A percentile compares a stretch with the other conserved stretches of the same genome.
Evolutionary conservation across 1,140 invertebrate species (phyloP).

Genomic region (Bilobella aurantiaca): DNA sequence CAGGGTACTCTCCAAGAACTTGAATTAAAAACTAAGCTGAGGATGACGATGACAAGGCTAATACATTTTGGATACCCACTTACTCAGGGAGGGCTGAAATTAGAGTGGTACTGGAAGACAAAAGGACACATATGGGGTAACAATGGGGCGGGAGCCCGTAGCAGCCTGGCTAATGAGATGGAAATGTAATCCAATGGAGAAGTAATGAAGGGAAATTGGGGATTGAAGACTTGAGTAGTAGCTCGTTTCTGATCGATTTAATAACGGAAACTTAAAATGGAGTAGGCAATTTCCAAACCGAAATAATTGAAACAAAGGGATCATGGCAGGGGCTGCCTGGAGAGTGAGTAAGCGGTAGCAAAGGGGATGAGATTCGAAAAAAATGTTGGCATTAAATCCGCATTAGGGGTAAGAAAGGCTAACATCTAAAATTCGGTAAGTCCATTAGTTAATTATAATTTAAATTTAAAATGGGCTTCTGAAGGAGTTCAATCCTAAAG

Average conservation of each 20-base stretch:
- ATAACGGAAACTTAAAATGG: not conserved
- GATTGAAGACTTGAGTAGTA: too few species aligned
- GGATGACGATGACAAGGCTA: not conserved
- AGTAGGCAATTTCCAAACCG: not conserved
- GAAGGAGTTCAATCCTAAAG: too few species aligned
- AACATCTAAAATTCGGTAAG: not conserved
- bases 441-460: not conserved
- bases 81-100: not conserved
- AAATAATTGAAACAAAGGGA: not conserved
- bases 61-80: not conserved
- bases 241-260: not conserved
- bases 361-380: too few species aligned
- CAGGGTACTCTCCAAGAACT: not conserved
- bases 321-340: too few species aligned
- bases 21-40: not conserved
- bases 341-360: too few species aligned
- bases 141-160: too few species aligned
- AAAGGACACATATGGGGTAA: not conserved
- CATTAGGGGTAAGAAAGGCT: not conserved
- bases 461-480: too few species aligned
- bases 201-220: not conserved
- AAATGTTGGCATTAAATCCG: not conserved
- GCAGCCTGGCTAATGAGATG: not conserved
- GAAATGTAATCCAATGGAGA: not conserved
- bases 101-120: not conserved